These are phyloP conservation scores for Hemiprocne comata DNA, from an alignment of 2,113 vertebrate species.

Conservation along the genomic window DNA sequence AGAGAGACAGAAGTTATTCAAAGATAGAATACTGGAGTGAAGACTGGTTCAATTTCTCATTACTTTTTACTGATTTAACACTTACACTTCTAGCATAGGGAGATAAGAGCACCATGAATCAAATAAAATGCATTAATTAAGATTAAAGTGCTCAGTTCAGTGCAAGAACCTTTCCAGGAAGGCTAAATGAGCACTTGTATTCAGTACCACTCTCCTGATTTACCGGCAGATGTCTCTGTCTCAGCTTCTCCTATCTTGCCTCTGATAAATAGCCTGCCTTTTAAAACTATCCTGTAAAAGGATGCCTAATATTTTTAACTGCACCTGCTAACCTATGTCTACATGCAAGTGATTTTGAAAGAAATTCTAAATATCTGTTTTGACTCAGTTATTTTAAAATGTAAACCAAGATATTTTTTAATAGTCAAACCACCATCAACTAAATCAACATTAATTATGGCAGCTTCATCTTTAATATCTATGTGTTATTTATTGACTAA, in stretches of 20 bases:
- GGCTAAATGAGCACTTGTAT: background rate
- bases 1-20: background rate
- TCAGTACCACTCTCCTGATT: background rate
- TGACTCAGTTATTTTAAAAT: background rate
- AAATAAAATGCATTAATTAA: background rate
- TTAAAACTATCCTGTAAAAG: background rate
- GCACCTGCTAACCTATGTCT: background rate
- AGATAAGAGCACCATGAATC: background rate
- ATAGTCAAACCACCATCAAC: background rate
- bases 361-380: background rate
- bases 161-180: background rate
- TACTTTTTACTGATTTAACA: background rate
- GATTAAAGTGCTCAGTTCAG: background rate
- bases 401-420: background rate
- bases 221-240: constrained; percentile 51
- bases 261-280: background rate
- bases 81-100: background rate
- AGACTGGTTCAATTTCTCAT: background rate
- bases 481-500: background rate
- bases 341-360: background rate
- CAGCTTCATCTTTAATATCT: background rate
- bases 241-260: background rate
- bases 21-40: background rate
- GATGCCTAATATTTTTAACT: background rate
- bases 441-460: background rate